phyloP scores from a whole-genome alignment of 1,140 invertebrate species.

The Dreissena rostriformis region DNA sequence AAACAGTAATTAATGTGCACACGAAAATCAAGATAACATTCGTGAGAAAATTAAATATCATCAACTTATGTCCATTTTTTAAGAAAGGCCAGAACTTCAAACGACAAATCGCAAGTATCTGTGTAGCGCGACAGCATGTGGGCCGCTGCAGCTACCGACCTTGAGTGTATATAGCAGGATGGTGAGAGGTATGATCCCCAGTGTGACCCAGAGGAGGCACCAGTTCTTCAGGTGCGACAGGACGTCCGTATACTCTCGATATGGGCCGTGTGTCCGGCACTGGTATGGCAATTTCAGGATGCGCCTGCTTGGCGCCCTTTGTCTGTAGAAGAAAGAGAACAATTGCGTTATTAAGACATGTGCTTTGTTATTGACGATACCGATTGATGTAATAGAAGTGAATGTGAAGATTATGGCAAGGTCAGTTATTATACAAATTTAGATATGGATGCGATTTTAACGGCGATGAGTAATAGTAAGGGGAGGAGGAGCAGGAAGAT shows the following conservation, averaged over 20 bases:
- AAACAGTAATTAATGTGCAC: background rate
- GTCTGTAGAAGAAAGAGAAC: conserved; percentile 48
- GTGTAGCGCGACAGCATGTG: background rate
- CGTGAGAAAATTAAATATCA: background rate
- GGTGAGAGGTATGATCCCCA: conserved; percentile 78
- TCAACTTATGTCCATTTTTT: background rate
- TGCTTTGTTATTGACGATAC: too few relatives aligned
- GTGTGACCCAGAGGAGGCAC: conserved; percentile 75
- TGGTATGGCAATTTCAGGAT: conserved; percentile 75
- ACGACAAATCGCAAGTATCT: background rate
- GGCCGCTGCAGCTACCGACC: conserved; percentile 46
- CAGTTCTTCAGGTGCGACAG: conserved; percentile 78
- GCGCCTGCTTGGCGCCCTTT: conserved; percentile 62
- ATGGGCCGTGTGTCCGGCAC: conserved; percentile 78
- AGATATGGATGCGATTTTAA: too few relatives aligned
- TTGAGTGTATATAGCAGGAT: conserved; percentile 73
- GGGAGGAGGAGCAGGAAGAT: background rate
- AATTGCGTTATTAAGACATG: too few relatives aligned
- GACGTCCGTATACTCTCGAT: conserved; percentile 78
- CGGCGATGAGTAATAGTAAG: background rate
- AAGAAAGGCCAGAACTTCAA: background rate
- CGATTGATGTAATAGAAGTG: too few relatives aligned
- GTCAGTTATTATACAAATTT: too few relatives aligned
- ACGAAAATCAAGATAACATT: background rate
- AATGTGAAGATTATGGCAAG: too few relatives aligned